Evolutionary conservation across 2,113 vertebrate species (phyloP).

Genomic region (Erinaceus europaeus): DNA sequence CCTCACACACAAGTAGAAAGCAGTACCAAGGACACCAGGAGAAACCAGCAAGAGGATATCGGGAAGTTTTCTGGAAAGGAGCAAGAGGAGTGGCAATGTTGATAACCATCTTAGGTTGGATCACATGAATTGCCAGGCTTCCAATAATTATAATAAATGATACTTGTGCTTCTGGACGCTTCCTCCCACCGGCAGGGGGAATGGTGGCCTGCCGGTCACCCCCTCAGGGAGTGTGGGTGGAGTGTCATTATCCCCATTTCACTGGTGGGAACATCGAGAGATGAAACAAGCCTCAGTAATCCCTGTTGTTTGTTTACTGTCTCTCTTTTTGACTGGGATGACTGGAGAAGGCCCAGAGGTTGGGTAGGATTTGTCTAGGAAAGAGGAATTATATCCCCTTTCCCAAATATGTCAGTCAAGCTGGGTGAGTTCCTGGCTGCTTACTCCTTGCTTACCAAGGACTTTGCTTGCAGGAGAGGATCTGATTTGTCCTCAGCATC

Average conservation of each 20-base stretch:
- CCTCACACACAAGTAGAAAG: not conserved
- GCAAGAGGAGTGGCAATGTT: fast-evolving
- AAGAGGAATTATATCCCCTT: not conserved
- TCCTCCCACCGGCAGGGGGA: not conserved
- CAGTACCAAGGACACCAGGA: no score
- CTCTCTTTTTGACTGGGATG: not conserved
- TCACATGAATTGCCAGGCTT: not conserved
- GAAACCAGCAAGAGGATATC: not conserved
- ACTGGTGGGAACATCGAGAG: constrained; percentile 41
- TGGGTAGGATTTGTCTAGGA: not conserved
- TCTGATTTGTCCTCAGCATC: not conserved
- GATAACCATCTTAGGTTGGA: not conserved
- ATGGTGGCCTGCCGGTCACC: not conserved
- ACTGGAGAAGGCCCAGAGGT: not conserved
- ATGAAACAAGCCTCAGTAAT: not conserved
- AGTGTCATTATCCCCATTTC: constrained; percentile 50
- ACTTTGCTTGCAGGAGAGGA: not conserved
- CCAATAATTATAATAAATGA: constrained; percentile 32
- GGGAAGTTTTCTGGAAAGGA: not conserved
- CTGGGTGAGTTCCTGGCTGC: not conserved
- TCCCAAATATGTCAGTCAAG: not conserved
- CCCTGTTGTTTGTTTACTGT: not conserved
- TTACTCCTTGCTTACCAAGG: not conserved
- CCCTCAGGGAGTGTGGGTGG: not conserved
- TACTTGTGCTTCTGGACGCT: not conserved